Percentiles rank a stretch among this genome's conserved stretches.
Evolutionary conservation across 2,113 vertebrate genomes (phyloP).

Genomic region (Hippoglossus stenolepis): DNA sequence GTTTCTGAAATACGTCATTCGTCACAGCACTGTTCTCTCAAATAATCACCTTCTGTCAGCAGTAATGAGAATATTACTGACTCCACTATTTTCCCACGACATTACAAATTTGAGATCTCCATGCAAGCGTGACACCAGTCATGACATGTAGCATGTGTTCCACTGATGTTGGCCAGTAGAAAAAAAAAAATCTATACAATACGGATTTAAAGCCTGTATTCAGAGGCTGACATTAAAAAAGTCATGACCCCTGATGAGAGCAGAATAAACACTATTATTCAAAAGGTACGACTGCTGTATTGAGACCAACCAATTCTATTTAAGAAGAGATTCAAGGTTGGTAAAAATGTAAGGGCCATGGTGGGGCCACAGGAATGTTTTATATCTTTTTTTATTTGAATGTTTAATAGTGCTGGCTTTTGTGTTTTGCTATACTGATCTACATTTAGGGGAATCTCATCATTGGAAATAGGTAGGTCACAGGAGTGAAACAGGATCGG

Average conservation of each 20-base stretch:
- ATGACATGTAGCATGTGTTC: too few relatives aligned
- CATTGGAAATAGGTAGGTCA: too few relatives aligned
- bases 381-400: not conserved
- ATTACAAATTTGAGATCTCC: not conserved
- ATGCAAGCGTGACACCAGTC: too few relatives aligned
- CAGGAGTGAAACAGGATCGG: too few relatives aligned
- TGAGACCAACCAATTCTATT: not conserved
- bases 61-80: not conserved
- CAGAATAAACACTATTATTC: not conserved
- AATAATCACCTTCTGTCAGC: not conserved
- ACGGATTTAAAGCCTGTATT: not conserved
- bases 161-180: not conserved
- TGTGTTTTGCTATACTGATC: too few relatives aligned
- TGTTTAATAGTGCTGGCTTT: not conserved
- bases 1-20: not conserved
- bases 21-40: not conserved
- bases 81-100: not conserved
- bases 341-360: not conserved
- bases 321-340: not conserved
- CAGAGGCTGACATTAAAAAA: not conserved
- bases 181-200: not conserved
- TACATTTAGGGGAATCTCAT: too few relatives aligned
- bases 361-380: not conserved
- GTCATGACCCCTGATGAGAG: not conserved
- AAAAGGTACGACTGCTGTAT: not conserved